These are phyloP conservation scores for Onychomys leucogaster DNA, from an alignment of 2,797 vertebrate species.

Conservation along the genomic window DNA sequence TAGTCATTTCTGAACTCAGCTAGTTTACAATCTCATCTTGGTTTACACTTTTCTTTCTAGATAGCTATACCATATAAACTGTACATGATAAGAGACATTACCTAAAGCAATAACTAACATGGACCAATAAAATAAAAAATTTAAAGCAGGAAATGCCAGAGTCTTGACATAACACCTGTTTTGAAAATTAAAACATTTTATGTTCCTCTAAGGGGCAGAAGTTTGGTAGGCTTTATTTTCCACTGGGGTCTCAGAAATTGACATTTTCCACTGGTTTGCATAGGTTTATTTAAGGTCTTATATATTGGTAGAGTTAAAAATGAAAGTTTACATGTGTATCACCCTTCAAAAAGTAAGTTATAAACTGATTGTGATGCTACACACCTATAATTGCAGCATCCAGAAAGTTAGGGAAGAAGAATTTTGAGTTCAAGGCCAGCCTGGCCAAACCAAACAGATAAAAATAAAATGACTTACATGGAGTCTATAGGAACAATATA, in stretches of 20 bases:
- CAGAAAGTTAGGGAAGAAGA: background rate
- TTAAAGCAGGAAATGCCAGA: background rate
- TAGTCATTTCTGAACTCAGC: background rate
- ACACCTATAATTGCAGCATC: background rate
- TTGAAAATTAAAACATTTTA: slow-evolving; percentile 19
- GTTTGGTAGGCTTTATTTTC: slow-evolving; percentile 28
- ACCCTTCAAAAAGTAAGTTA: slow-evolving; percentile 29
- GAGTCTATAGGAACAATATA: background rate
- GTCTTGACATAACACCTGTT: background rate
- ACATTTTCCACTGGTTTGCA: background rate
- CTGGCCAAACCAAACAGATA: background rate
- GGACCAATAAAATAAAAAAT: background rate
- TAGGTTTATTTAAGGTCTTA: slow-evolving; percentile 16
- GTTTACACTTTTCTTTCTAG: background rate
- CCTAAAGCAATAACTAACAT: background rate
- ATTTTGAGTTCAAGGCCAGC: background rate
- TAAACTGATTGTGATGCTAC: background rate
- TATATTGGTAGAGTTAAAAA: slow-evolving; percentile 5
- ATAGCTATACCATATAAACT: background rate
- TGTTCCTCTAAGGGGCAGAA: background rate
- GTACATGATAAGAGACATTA: background rate
- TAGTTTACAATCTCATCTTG: background rate
- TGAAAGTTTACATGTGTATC: background rate
- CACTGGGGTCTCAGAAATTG: background rate
- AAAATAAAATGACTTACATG: background rate